Evolutionary conservation across 2,888 invertebrate genomes (phyloP).

Genomic region (Blastobasis adustella): DNA sequence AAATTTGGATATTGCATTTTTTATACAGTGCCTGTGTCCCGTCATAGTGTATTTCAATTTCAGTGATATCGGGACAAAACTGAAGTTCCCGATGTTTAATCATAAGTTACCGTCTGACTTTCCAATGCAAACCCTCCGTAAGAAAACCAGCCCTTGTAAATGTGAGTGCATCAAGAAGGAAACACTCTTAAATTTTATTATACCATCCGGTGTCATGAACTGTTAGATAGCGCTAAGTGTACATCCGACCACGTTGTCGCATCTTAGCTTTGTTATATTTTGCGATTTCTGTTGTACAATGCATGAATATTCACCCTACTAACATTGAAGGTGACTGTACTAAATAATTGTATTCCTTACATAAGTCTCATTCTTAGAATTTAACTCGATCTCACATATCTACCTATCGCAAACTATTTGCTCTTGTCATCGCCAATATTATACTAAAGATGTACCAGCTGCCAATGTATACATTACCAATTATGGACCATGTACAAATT

Average conservation of each 20-base stretch:
- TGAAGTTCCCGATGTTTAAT: slow-evolving; percentile 67
- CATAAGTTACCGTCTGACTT: slow-evolving; percentile 74
- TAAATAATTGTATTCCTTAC: neutral
- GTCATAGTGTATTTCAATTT: slow-evolving; percentile 55
- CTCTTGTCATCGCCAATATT: neutral
- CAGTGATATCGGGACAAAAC: slow-evolving; percentile 42
- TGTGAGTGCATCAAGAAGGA: slow-evolving; percentile 78
- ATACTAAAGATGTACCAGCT: neutral
- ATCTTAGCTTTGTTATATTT: slow-evolving; percentile 59
- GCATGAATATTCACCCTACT: slow-evolving; percentile 54
- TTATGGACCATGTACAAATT: no score
- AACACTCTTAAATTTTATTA: slow-evolving; percentile 22
- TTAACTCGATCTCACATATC: neutral
- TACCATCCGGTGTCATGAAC: slow-evolving; percentile 33
- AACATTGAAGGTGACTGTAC: slow-evolving; percentile 19
- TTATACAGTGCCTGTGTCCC: slow-evolving; percentile 30
- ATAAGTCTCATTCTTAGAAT: neutral
- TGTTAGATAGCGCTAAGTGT: slow-evolving; percentile 60
- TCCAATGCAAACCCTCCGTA: slow-evolving; percentile 93
- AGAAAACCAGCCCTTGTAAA: slow-evolving; percentile 95
- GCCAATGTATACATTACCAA: neutral
- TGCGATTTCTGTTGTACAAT: slow-evolving; percentile 56
- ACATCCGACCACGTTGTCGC: slow-evolving; percentile 43
- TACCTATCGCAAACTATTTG: neutral
- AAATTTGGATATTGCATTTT: slow-evolving; percentile 40